Conservation (phyloP, 2,113 vertebrate genomes). For the Lichenostomus cassidix region DNA sequence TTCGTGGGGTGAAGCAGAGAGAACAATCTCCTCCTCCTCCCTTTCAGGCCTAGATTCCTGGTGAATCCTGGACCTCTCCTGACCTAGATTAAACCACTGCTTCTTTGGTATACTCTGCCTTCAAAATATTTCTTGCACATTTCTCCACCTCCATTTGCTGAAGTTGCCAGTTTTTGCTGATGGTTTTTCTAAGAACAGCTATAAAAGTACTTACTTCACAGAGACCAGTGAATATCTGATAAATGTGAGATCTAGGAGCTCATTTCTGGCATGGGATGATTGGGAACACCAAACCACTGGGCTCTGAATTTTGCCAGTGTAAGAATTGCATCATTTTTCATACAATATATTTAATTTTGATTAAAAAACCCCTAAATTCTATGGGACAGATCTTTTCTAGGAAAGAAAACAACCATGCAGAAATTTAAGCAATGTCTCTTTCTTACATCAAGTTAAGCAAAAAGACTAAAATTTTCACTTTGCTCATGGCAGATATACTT, state of each 20-base stretch:
- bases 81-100: neutral
- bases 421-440: neutral
- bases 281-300: neutral
- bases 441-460: neutral
- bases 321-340: neutral
- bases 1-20: neutral
- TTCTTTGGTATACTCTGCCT: neutral
- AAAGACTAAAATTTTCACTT: constrained; percentile 22
- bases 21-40: neutral
- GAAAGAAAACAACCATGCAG: neutral
- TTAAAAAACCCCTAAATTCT: neutral
- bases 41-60: neutral
- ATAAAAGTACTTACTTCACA: neutral
- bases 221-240: neutral
- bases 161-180: neutral
- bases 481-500: constrained; percentile 24
- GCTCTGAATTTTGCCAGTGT: neutral
- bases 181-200: neutral
- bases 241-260: neutral
- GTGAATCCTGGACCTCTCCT: neutral
- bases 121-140: neutral
- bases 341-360: neutral
- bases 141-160: neutral
- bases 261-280: neutral
- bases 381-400: neutral